Conservation (phyloP, 2,888 invertebrate genomes). For the Ormyrus thymus region DNA sequence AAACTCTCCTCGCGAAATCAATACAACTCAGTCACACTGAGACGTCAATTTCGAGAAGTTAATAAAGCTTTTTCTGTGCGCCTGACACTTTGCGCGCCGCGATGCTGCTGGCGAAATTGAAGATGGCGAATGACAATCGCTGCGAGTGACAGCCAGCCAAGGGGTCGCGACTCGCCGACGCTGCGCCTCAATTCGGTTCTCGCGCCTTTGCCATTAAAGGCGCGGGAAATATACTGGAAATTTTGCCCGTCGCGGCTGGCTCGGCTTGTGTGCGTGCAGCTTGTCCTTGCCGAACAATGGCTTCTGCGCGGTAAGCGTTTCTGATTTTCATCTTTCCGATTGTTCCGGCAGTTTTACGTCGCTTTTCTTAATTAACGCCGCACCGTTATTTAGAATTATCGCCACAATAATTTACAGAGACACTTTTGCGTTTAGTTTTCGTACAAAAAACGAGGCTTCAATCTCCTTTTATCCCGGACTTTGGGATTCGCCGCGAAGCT, state of each 20-base stretch:
- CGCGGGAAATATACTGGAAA: slow-evolving; percentile 44
- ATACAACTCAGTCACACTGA: slow-evolving; percentile 52
- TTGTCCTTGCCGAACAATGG: slow-evolving; percentile 6
- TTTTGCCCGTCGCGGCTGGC: slow-evolving; percentile 6
- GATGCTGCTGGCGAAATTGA: slow-evolving; percentile 51
- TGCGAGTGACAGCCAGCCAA: slow-evolving; percentile 55
- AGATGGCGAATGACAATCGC: slow-evolving; percentile 58
- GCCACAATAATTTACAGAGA: too few species aligned
- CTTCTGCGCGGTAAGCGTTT: background rate
- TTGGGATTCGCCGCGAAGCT: too few species aligned
- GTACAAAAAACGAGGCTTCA: too few species aligned
- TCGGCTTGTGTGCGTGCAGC: background rate
- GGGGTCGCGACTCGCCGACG: slow-evolving; percentile 27
- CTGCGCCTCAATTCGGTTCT: slow-evolving; percentile 28
- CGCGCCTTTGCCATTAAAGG: slow-evolving; percentile 54
- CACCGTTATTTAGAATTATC: background rate
- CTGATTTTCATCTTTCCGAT: background rate
- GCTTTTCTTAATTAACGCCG: background rate
- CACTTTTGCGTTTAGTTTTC: too few species aligned
- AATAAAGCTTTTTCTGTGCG: slow-evolving; percentile 57
- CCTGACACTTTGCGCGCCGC: slow-evolving; percentile 39
- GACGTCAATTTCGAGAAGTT: slow-evolving; percentile 54
- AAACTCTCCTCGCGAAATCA: background rate
- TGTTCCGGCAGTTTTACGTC: background rate
- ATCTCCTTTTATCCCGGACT: too few species aligned